Base-by-base conservation (phyloP, 2,113 vertebrate genomes). In the Perca fluviatilis region DNA sequence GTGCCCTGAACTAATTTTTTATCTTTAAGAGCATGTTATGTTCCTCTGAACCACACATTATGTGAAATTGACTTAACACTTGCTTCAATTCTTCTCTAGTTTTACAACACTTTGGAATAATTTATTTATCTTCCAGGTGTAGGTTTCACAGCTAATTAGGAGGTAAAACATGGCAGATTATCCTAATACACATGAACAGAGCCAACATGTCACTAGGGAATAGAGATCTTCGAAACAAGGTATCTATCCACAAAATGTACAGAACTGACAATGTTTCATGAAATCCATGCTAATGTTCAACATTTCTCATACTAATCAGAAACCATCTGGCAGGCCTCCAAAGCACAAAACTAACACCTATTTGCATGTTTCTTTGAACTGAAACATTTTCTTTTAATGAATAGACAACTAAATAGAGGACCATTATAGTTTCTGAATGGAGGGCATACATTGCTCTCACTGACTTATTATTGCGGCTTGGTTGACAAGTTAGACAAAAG, bases 321-420 rank as follows among this genome's bases (percentile, higher is more conserved):
- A 58, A 8, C 13, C 0, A 33, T 67, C 12, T 36, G 10, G 13
- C 50, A 50, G 33, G 13, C 9, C 11, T 70, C n/a, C 19, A 60
- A 57, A 54, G 2, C 2, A 0, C 2, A 51, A 7, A 75, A 64
- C 27, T 27, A 13, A n/a, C 0, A 11, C 15, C 27, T 27, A 65
- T 79, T 74, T 33, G 21, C 10, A 71, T 76, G 64, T 76, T 53
- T 49, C 23, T 71, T n/a, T 66, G 11, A 53, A 5, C n/a, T 62
- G 33, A 76, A 66, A 27, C 21, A 27, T 51, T 72, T 51, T 8
- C n/a, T 43, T 49, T 27, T 23, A 14, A 58, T 67, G 25, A 84
- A 74, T 3, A 13, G 4, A 60, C 8, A 4, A 73, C 43, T 43
- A 49, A 82, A n/a, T 30, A 27, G 19, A 47, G 27, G 21, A 30